phyloP scores from a whole-genome alignment of 2,888 invertebrate genomes.

The Crossocerus cetratus region DNA sequence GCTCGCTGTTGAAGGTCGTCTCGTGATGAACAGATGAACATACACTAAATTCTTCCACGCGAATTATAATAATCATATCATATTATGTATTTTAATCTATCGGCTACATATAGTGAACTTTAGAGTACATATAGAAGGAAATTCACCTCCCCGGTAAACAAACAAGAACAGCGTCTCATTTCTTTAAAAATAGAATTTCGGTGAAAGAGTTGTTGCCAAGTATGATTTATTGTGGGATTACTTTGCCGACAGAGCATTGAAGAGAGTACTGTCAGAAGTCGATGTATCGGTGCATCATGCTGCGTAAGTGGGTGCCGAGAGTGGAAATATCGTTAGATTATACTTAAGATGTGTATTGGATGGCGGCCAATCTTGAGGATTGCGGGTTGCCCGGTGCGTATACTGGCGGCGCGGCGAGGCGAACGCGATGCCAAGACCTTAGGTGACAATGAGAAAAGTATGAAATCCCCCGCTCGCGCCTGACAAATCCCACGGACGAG shows the following conservation, averaged over 20 bases:
- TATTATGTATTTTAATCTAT: no score
- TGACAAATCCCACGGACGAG: conserved; percentile 48
- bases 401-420: conserved; percentile 37
- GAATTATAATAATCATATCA: no score
- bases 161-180: no score
- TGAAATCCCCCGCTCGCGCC: conserved; percentile 59
- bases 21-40: no score
- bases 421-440: conserved; percentile 62
- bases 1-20: no score
- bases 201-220: neutral
- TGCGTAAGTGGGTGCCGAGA: conserved; percentile 42
- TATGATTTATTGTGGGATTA: neutral
- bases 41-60: no score
- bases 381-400: conserved; percentile 40
- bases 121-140: no score
- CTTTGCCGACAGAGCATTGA: neutral
- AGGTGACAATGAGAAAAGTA: conserved; percentile 68
- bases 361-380: conserved; percentile 63
- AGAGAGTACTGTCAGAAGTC: conserved; percentile 15
- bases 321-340: conserved; percentile 69
- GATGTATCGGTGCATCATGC: conserved; percentile 20
- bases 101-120: no score
- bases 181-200: no score
- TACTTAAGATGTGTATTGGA: conserved; percentile 72
- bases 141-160: no score